Base-by-base conservation (phyloP, 35 echinoderm and acorn worm species). In the Holothuria glaberrima region DNA sequence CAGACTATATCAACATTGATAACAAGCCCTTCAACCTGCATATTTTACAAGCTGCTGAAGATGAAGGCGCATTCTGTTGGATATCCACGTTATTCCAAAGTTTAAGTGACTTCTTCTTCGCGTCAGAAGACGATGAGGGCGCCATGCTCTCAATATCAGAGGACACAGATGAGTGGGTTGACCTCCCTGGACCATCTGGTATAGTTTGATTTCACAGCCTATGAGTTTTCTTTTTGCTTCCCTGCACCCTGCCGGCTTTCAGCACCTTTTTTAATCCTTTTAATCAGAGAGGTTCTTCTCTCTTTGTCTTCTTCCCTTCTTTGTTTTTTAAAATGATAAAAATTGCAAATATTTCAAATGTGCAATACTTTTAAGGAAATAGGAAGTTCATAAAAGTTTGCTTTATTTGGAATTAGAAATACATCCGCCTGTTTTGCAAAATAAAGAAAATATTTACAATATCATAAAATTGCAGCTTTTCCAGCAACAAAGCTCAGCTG, bases 31-130 rank as follows among this genome's bases (percentile, higher is more conserved):
- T 78, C 74, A 78, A 19, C 59, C 80, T 84, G 80, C 20, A 84
- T 84, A 84, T 84, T 84, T 84, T 84, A 25, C 80, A 84, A 84
- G 80, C 80, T 61, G 80, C 59, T 22, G 80, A 84, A 10, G 80
- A 84, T 59, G 80, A 84, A 26, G 80, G 80, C 0, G 80, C 59
- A 21, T 84, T 84, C 59, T 84, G 80, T 84, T 84, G 80, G 80
- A 58, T 84, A 22, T 61, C 80, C 27, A 61, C 80, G 52, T 32
- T 84, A 59, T 84, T 84, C 80, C 59, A 84, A 78, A 78, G 38
- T 48, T 78, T 78, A 48, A 78, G 74, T 48, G 27, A 48, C 74
- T 78, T 48, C 74, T 78, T 78, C 74, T 78, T 78, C 74, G 35
- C 74, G 27, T 78, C 74, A 13, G 74, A 78, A 22, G 74, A 78